Conservation (phyloP, 2,797 vertebrate species). For the Galago senegalensis region DNA sequence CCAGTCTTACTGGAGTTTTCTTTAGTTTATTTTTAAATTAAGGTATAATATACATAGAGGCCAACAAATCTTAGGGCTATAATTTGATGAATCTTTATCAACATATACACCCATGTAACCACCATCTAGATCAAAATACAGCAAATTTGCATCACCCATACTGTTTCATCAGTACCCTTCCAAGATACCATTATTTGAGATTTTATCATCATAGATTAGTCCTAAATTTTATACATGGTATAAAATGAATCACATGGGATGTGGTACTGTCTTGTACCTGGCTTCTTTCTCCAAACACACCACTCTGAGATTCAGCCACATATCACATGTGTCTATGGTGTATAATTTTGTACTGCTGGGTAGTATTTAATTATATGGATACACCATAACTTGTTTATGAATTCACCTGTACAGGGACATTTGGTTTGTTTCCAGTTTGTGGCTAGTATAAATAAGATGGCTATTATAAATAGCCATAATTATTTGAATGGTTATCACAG, state of each 20-base stretch:
- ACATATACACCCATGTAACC: not conserved
- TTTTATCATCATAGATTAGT: not conserved
- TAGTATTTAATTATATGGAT: not conserved
- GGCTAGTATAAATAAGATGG: not conserved
- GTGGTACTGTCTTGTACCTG: not conserved
- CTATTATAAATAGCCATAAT: not conserved
- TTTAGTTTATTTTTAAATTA: conserved; percentile 14
- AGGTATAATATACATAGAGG: not conserved
- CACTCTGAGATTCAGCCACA: not conserved
- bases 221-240: not conserved
- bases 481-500: not conserved
- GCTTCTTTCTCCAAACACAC: not conserved
- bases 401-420: not conserved
- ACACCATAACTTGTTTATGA: not conserved
- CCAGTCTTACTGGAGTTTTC: not conserved
- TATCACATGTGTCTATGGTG: not conserved
- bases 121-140: not conserved
- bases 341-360: not conserved
- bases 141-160: not conserved
- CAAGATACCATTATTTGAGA: not conserved
- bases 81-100: not conserved
- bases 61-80: not conserved
- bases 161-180: not conserved
- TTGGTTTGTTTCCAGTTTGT: not conserved
- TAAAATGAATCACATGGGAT: not conserved